Evolutionary conservation across 2,113 vertebrate species (phyloP).

Genomic region (Sciurus niger): DNA sequence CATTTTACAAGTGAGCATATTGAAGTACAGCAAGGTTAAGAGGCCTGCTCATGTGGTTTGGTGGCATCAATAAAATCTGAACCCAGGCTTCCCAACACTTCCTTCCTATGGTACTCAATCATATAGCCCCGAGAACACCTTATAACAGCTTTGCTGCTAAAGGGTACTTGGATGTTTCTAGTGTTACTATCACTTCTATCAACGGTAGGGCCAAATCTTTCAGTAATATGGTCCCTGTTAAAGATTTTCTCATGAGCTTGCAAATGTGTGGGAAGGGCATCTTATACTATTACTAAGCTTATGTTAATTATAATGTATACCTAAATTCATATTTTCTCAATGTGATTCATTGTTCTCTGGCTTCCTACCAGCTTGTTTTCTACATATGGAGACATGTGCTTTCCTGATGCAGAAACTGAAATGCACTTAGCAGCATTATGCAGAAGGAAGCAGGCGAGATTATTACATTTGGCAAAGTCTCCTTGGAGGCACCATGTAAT

Average conservation of each 20-base stretch:
- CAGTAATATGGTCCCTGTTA: not conserved
- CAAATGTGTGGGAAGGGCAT: slow-evolving; percentile 21
- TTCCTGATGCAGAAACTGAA: slow-evolving; percentile 44
- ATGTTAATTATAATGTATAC: slow-evolving; percentile 49
- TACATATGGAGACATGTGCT: not conserved
- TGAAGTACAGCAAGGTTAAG: slow-evolving; percentile 59
- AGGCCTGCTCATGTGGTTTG: not conserved
- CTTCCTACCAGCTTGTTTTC: slow-evolving; percentile 42
- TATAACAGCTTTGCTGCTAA: slow-evolving; percentile 11
- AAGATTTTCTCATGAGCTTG: slow-evolving; percentile 31
- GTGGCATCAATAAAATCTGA: not conserved
- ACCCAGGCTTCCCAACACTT: not conserved
- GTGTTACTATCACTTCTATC: not conserved
- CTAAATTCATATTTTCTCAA: slow-evolving; percentile 41
- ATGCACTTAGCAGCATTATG: slow-evolving; percentile 32
- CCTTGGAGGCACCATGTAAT: slow-evolving; percentile 72
- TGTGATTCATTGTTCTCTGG: slow-evolving; percentile 20
- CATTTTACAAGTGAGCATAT: slow-evolving; percentile 65
- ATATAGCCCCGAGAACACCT: not conserved
- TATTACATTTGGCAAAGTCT: slow-evolving; percentile 73
- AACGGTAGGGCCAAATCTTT: slow-evolving; percentile 11
- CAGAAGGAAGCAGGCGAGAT: slow-evolving; percentile 54
- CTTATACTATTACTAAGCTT: slow-evolving; percentile 46
- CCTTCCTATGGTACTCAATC: not conserved
- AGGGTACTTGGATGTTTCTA: not conserved